Evolutionary conservation across 2,888 invertebrate species (phyloP), one percentile per base, ranked within the genome.

Genomic region (Neelides folsomi): DNA sequence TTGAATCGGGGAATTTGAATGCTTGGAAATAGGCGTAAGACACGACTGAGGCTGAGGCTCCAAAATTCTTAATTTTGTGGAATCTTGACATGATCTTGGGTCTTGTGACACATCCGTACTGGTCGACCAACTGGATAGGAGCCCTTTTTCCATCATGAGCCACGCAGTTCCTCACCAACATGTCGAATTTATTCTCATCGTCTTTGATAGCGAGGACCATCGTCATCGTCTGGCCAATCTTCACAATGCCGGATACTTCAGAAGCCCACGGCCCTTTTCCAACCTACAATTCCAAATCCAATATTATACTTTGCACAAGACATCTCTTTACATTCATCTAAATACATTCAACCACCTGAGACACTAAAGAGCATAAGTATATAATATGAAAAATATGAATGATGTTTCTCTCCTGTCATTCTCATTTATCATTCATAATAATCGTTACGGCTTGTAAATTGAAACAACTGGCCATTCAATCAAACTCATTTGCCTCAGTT

Each of bases 261-360:
- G 88, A 88, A n/a, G 92, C 92, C 92, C 92, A 92, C 1, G 92
- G 92, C 61, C 92, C 92, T 70, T 92, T 92, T 51, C 92, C 92
- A 43, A 90, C 90, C 62, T 62, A 40, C 16, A 52, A 49, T 19
- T 12, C 27, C 13, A 34, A 12, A 18, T 36, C 19, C 12, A 37
- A 15, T 39, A 15, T 39, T 15, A 15, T 16, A 15, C 20, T 13
- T 13, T n/a, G n/a, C n/a, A n/a, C n/a, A n/a, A n/a, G n/a, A 46
- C 6, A n/a, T 15, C 15, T 44, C 46, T 10, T 10, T 35, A 20
- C 12, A 44, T 19, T 48, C 41, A 12, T 45, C n/a, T 18, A 13
- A 43, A n/a, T 49, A 19, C 7, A 18, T 16, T 13, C 15, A 49
- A 47, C 19, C n/a, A 12, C 12, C 9, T 37, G 20, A 16, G 20